phyloP scores from a whole-genome alignment of 2,797 vertebrate genomes.

The Sus cebifrons region DNA sequence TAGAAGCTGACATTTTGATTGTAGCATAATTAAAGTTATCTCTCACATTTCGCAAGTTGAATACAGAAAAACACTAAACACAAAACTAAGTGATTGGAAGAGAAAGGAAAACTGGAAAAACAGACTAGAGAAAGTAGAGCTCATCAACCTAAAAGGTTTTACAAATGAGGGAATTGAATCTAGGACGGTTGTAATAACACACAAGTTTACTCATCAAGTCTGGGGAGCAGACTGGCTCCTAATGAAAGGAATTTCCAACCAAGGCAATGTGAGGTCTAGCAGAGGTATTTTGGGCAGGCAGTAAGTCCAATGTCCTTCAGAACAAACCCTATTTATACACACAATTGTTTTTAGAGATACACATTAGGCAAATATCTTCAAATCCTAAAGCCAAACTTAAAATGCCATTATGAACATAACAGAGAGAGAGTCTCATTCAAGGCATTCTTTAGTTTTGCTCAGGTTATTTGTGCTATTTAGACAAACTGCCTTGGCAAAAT shows the following conservation, averaged over 20 bases:
- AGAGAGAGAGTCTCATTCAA: not conserved
- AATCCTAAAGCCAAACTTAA: constrained; percentile 55
- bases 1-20: constrained; percentile 65
- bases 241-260: constrained; percentile 22
- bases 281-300: constrained; percentile 23
- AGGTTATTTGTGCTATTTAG: not conserved
- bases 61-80: constrained; percentile 45
- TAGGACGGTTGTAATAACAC: constrained; percentile 5
- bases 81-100: not conserved
- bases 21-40: constrained; percentile 67
- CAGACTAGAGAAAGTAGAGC: not conserved
- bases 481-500: not conserved
- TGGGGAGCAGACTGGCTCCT: not conserved
- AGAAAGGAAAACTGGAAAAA: not conserved
- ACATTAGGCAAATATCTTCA: constrained; percentile 50
- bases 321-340: not conserved
- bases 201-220: constrained; percentile 23
- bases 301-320: constrained; percentile 34
- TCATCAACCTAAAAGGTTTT: not conserved
- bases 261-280: not conserved
- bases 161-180: constrained; percentile 50
- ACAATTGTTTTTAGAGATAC: not conserved
- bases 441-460: constrained; percentile 42
- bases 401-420: not conserved
- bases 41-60: constrained; percentile 10